These are phyloP conservation scores for Zosterops borbonicus DNA, from an alignment of 2,113 vertebrate genomes.

Conservation along the genomic window DNA sequence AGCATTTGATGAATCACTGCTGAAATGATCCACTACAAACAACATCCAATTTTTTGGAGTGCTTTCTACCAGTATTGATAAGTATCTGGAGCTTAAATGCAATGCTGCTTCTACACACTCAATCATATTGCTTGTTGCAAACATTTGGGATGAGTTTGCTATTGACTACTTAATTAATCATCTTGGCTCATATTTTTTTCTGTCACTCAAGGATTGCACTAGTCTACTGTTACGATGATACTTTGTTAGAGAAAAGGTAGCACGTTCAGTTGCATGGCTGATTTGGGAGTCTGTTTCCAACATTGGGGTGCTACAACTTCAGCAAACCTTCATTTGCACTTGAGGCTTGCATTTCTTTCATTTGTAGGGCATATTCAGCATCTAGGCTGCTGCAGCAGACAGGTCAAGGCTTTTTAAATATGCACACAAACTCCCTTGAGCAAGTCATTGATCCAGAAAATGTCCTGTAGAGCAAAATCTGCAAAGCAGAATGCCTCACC, in stretches of 20 bases:
- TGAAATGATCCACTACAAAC: conserved; percentile 67
- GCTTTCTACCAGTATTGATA: conserved; percentile 63
- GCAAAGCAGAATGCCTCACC: neutral
- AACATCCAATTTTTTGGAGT: conserved; percentile 51
- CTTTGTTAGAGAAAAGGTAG: neutral
- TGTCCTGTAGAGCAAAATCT: neutral
- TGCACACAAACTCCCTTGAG: neutral
- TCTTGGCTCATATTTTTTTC: conserved; percentile 43
- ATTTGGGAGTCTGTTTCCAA: neutral
- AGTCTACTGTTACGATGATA: neutral
- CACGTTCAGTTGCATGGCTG: neutral
- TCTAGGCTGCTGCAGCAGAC: neutral
- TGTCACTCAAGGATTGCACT: conserved; percentile 28
- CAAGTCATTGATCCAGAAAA: conserved; percentile 43
- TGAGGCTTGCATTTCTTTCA: neutral
- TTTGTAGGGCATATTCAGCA: neutral
- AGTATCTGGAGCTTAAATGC: conserved; percentile 48
- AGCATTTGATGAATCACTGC: conserved; percentile 64
- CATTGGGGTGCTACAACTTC: neutral
- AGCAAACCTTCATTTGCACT: neutral
- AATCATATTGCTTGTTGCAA: conserved; percentile 25
- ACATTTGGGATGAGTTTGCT: conserved; percentile 44
- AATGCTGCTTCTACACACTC: conserved; percentile 7
- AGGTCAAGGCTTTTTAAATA: conserved; percentile 6
- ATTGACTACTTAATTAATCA: conserved; percentile 60